Base-by-base conservation (phyloP, 2,797 vertebrate species). In the Sebastes goodei region DNA sequence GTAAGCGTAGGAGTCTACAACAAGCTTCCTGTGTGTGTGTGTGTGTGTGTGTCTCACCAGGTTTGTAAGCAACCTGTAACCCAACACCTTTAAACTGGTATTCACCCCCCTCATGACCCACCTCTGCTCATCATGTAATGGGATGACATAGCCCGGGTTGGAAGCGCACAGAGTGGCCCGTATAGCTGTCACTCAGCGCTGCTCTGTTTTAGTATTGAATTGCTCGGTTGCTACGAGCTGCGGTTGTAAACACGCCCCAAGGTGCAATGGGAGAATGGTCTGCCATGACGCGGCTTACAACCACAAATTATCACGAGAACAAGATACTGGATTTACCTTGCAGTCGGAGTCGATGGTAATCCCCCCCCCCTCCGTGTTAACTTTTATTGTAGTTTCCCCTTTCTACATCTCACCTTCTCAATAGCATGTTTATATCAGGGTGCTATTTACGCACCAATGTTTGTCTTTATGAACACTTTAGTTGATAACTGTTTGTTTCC, bases 171-270 rank as follows among this genome's bases (percentile, higher is more conserved):
- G 89, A 91, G 69, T 91, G 93, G 91, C 78, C 84, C 81, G 2
- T 71, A 67, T 60, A 69, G 81, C 83, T 78, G 92, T 88, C 94
- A 90, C 52, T 93, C 91, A 80, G 55, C 46, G 25, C 5, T 4
- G 60, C 42, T 33, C 69, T 80, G 87, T 83, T 80, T 62, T 61
- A 71, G 88, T 91, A 85, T 92, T 89, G 85, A 80, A 88, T 95
- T 95, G 91, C 94, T 79, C 33, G 57, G 95, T 96, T 95, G 95
- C 92, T 88, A 92, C 67, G 93, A 87, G 90, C 88, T 65, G 73
- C 32, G 20, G 82, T 89, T 93, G 85, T 91, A 94, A 94, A 93
- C 86, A 81, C 74, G 49, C 82, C 46, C 46, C 61, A 81, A 82
- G 82, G 55, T 77, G 82, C 86, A 87, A 90, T 59, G 62, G 71